Evolutionary conservation across 2,113 vertebrate species (phyloP).

Genomic region (Numida meleagris): DNA sequence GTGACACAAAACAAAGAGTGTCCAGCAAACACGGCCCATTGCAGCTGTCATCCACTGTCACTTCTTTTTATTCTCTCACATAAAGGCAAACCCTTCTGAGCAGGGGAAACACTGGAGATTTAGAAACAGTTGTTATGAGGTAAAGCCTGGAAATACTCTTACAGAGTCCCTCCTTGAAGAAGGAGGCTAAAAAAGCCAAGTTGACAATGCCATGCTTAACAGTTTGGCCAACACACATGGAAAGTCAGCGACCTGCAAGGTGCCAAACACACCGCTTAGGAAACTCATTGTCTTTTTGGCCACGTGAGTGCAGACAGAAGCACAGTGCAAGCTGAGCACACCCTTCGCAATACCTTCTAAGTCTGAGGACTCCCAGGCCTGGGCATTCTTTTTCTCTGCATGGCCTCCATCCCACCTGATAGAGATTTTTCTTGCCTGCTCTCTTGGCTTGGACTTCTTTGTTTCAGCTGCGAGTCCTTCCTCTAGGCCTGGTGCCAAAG

Average conservation of each 20-base stretch:
- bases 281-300: not conserved
- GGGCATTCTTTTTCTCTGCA: not conserved
- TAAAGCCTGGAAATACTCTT: slow-evolving; percentile 34
- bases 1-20: not conserved
- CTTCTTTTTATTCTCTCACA: slow-evolving; percentile 59
- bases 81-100: slow-evolving; percentile 62
- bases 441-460: slow-evolving; percentile 7
- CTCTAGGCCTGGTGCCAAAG: slow-evolving; percentile 62
- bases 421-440: not conserved
- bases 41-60: slow-evolving; percentile 70
- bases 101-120: slow-evolving; percentile 47
- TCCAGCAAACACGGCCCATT: slow-evolving; percentile 43
- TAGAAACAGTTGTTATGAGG: slow-evolving; percentile 55
- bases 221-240: not conserved
- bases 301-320: not conserved
- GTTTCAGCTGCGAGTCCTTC: slow-evolving; percentile 61
- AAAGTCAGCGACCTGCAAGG: not conserved
- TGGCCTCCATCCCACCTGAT: slow-evolving; percentile 20
- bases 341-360: not conserved
- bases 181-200: not conserved
- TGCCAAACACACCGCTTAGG: not conserved
- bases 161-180: slow-evolving; percentile 21
- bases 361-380: not conserved
- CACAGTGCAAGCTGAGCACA: rapidly evolving
- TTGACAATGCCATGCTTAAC: not conserved